Evolutionary conservation across 2,888 invertebrate genomes (phyloP).

Genomic region (Melipona bicolor): DNA sequence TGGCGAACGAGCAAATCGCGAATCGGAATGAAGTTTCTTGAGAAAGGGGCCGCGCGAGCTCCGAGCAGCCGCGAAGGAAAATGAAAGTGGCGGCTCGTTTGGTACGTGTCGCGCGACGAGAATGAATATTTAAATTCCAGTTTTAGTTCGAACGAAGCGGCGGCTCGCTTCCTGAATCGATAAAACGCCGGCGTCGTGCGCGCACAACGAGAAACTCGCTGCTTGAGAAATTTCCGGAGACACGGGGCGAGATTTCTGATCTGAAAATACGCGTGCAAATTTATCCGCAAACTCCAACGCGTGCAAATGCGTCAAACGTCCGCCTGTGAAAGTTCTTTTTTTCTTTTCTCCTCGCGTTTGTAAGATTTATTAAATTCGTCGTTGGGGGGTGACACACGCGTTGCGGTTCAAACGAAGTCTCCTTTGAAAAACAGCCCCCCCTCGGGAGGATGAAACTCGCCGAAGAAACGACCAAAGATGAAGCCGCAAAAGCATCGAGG

Average conservation of each 20-base stretch:
- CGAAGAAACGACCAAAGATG: background rate
- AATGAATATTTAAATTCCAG: conserved; percentile 42
- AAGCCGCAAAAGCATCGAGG: background rate
- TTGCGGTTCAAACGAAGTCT: background rate
- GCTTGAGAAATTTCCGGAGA: conserved; percentile 7
- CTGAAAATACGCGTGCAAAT: too few species aligned
- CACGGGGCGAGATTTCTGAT: background rate
- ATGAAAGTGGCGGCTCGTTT: conserved; percentile 28
- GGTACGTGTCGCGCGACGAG: conserved; percentile 16
- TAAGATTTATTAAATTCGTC: background rate
- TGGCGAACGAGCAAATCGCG: background rate
- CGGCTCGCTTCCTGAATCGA: conserved; percentile 27
- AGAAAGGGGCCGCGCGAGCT: background rate
- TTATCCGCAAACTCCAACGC: background rate
- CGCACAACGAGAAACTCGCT: conserved; percentile 25
- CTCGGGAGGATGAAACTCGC: background rate
- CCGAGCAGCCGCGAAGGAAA: conserved; percentile 19
- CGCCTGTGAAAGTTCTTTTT: background rate
- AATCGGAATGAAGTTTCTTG: background rate
- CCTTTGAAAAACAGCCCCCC: background rate
- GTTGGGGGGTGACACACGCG: background rate
- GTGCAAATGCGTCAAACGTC: background rate
- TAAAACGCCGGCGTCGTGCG: conserved; percentile 28
- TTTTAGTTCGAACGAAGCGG: conserved; percentile 18
- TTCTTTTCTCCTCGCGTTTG: background rate